A percentile compares a stretch with the other conserved stretches of the same genome.
These are phyloP conservation scores for Apogon talboti DNA, from an alignment of 2,797 vertebrate species.

Conservation along the genomic window DNA sequence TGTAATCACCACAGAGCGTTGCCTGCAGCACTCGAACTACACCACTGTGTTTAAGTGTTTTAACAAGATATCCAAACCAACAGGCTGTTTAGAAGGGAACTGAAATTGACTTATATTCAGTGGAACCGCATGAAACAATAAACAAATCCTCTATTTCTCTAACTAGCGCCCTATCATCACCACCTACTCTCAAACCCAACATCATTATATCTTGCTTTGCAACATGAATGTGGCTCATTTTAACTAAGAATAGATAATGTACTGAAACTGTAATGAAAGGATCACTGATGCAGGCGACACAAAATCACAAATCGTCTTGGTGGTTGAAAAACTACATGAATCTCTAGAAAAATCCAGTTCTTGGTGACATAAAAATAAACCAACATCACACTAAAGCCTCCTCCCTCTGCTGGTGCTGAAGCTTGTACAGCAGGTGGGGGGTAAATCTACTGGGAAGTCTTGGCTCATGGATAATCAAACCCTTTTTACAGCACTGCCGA, in stretches of 20 bases:
- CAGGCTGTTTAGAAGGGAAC: slow-evolving; percentile 11
- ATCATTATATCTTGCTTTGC: slow-evolving; percentile 4
- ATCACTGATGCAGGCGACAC: background rate
- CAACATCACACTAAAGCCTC: slow-evolving; percentile 12
- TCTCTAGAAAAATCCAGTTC: slow-evolving; percentile 20
- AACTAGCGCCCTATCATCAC: background rate
- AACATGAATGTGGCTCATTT: background rate
- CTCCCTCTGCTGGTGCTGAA: slow-evolving; percentile 35
- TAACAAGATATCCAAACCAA: slow-evolving; percentile 8
- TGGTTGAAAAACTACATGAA: slow-evolving; percentile 16
- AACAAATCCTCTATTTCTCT: background rate
- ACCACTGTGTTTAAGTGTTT: slow-evolving; percentile 13
- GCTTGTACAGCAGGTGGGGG: slow-evolving; percentile 35
- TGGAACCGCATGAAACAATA: background rate
- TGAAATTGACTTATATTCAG: slow-evolving; percentile 1
- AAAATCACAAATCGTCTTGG: background rate
- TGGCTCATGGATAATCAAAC: slow-evolving; percentile 56
- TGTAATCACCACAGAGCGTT: slow-evolving; percentile 20
- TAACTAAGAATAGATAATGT: slow-evolving; percentile 13
- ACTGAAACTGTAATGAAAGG: too few species aligned
- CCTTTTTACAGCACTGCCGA: slow-evolving; percentile 36
- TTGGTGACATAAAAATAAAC: slow-evolving; percentile 56
- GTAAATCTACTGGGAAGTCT: slow-evolving; percentile 47
- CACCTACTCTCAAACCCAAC: background rate
- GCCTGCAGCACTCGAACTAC: background rate